Evolutionary conservation across 2,797 vertebrate genomes (phyloP).

Genomic region (Microcaecilia unicolor): DNA sequence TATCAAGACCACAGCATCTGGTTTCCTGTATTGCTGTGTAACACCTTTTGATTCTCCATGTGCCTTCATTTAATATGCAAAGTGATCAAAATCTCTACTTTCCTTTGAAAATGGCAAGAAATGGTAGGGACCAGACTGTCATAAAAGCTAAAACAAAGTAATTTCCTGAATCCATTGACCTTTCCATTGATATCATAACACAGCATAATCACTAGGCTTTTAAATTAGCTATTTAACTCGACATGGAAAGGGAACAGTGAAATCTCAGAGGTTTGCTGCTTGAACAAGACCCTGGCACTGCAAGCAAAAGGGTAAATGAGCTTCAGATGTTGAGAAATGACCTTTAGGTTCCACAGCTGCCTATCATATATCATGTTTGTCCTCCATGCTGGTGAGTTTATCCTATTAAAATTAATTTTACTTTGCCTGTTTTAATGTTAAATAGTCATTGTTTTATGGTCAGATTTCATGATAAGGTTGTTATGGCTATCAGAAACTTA

Average conservation of each 20-base stretch:
- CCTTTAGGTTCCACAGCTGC: constrained; percentile 44
- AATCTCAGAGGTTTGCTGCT: constrained; percentile 34
- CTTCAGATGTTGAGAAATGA: constrained; percentile 43
- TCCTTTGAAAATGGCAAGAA: constrained; percentile 25
- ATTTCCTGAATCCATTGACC: constrained; percentile 59
- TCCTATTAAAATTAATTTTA: constrained; percentile 31
- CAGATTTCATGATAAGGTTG: background rate
- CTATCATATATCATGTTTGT: constrained; percentile 33
- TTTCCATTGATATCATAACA: constrained; percentile 52
- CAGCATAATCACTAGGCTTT: constrained; percentile 43
- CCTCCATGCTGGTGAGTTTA: constrained; percentile 21
- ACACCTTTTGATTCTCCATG: too few species aligned
- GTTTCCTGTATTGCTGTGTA: too few species aligned
- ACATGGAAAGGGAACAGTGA: constrained; percentile 9
- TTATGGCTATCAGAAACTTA: too few species aligned
- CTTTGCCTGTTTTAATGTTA: constrained; percentile 18
- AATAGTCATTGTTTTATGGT: constrained; percentile 5
- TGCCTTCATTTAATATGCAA: constrained; percentile 22
- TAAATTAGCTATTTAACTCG: constrained; percentile 47
- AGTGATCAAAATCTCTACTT: constrained; percentile 21
- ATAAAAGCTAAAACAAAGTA: constrained; percentile 21
- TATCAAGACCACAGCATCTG: too few species aligned
- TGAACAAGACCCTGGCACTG: constrained; percentile 30
- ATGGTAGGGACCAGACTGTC: constrained; percentile 24
- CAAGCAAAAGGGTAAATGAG: constrained; percentile 49